Evolutionary conservation across 2,888 invertebrate species (phyloP), one percentile per base, ranked within the genome.

Genomic region (Tachystola acroxantha): DNA sequence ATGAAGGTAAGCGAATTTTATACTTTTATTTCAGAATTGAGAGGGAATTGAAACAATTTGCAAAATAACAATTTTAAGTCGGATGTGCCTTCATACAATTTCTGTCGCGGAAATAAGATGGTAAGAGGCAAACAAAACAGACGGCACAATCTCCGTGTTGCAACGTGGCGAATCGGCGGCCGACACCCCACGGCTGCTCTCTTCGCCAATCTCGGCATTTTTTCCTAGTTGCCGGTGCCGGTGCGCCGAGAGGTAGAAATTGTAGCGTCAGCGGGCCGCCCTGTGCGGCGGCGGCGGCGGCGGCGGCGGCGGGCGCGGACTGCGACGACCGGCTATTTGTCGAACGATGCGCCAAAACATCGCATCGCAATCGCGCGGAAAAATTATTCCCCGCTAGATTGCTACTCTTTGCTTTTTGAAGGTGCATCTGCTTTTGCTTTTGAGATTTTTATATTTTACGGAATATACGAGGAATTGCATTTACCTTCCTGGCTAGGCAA

Each of bases 271-370:
- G 85, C 82, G 53, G 54, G 60, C 70, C 65, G 65, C 73, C 71
- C 70, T 78, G n/a, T n/a, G 78, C 76, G 70, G 16, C 16, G 78
- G 76, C 70, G 77, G 76, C 76, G 78, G 69, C 78, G 73, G 56
- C 60, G 50, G 50, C 53, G 30, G 11, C 22, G 35, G n/a, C n/a
- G n/a, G n/a, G n/a, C n/a, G n/a, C n/a, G n/a, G n/a, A n/a, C n/a
- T n/a, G n/a, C n/a, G n/a, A n/a, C 35, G 32, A 4, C 12, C 22
- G 34, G 61, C 67, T 78, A 79, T 84, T 82, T 81, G 77, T 75
- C 72, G 80, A 82, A 75, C 80, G 77, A 71, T 80, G 84, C 84
- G 82, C 84, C 84, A 80, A 84, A 85, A 82, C 77, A 85, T 80
- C 61, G 70, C 80, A 71, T 75, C 66, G 77, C 76, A 79, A 82